Evolutionary conservation across 2,113 vertebrate genomes (phyloP), one percentile per base, ranked within the genome.

Genomic region (Poeciliopsis occidentalis): DNA sequence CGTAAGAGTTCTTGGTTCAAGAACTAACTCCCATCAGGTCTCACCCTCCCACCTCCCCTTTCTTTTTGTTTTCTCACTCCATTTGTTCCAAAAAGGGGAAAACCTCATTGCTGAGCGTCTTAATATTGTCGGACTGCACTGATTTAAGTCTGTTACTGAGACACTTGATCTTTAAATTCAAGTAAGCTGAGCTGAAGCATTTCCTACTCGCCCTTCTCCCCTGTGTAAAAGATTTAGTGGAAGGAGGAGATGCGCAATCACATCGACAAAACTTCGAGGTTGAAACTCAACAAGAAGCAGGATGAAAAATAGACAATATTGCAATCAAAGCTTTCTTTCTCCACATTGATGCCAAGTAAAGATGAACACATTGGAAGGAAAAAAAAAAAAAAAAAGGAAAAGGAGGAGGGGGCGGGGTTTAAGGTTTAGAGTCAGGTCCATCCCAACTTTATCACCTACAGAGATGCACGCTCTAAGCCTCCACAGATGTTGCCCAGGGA

Each of bases 401-500:
- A 47, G 44, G 44, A 19, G 60, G 37, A 73, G 54, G 30, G 26
- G 29, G 29, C 17, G 11, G 37, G 63, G 57, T 41, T 41, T 41
- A 41, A 41, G 15, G 30, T 76, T 73, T 73, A 24, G 73, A 72
- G 74, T 32, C 41, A 65, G 78, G 70, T 79, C 83, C 80, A 68
- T 79, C 75, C 68, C 67, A 80, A 70, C 76, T 80, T 60, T 29
- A 72, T 61, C 64, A 80, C 71, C 69, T 12, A 75, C n/a, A 54
- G 8, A 54, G 8, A 62, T 31, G 22, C 51, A 10, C 47, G 15
- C 64, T 60, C 70, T 22, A 71, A n/a, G 64, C 44, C 82, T 27
- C 76, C 75, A 85, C 91, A 92, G 94, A 94, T 93, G 93, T 92
- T 94, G 93, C 94, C 92, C 82, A 73, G 94, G 93, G 94, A 96